Base-by-base conservation (phyloP, 2,888 invertebrate genomes). In the Ormyrus thymus region DNA sequence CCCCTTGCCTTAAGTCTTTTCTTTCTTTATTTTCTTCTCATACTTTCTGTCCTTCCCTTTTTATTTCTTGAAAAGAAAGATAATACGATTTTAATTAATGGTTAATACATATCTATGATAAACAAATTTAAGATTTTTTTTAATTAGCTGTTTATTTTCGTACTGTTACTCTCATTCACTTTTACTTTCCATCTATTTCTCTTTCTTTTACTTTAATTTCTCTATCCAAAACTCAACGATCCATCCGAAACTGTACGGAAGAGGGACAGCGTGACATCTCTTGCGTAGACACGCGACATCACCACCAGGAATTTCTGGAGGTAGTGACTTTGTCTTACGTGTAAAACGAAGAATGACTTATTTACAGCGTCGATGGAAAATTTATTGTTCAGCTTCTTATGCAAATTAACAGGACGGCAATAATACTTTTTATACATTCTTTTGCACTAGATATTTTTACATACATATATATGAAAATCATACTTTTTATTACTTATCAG, bases 261-360 rank as follows among this genome's bases (percentile, higher is more conserved):
- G 50, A 68, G 58, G 80, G 71, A 56, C 62, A 64, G 50, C 65
- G n/a, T 53, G 70, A 76, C 71, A 68, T 70, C 74, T 74, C 46
- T 55, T 72, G 65, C 50, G 65, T 72, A 61, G n/a, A 72, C 59
- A 76, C 64, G 72, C 71, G 79, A 81, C 68, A 71, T 71, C 76
- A 65, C 76, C 81, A 77, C 71, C 79, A 79, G 74, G 74, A 76
- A 58, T n/a, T 10, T 62, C 48, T 51, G 50, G 59, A 80, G 80
- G 80, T 80, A 74, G 80, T 74, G 70, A 74, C 61, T 73, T 73
- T 74, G 64, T 61, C 65, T 74, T 70, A 29, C 53, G 62, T 74
- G 64, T 76, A 66, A 75, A 80, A 62, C 15, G 65, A 76, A 66
- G 65, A 76, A 78, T 69, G 72, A 72, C n/a, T 11, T 59, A 51